Percentiles rank a stretch among this genome's conserved stretches.
phyloP scores from a whole-genome alignment of 2,888 invertebrate genomes.

The Polyommatus iphigenia region DNA sequence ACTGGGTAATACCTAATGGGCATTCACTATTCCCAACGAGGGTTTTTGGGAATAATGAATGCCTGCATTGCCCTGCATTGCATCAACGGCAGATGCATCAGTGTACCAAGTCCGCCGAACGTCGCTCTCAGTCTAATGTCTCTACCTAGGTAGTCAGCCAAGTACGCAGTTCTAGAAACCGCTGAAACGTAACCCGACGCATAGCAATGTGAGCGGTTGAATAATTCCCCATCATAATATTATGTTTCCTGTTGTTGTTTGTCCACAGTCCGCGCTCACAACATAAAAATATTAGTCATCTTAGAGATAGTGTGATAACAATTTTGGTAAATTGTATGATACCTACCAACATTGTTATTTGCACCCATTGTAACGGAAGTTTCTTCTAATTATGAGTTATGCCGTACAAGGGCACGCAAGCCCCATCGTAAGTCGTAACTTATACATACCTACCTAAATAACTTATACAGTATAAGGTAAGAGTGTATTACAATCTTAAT shows the following conservation, averaged over 20 bases:
- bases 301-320: not conserved
- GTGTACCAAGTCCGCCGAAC: no score
- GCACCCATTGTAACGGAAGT: not conserved
- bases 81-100: no score
- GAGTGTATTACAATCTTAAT: no score
- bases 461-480: no score
- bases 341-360: not conserved
- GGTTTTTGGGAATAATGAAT: no score
- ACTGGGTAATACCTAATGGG: no score
- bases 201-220: conserved; percentile 8
- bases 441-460: no score
- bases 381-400: no score
- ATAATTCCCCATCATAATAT: not conserved
- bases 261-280: not conserved
- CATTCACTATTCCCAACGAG: no score
- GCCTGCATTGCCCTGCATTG: no score
- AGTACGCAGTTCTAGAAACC: conserved; percentile 13
- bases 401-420: no score
- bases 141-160: not conserved
- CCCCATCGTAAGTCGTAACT: no score
- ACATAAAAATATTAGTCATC: not conserved
- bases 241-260: not conserved
- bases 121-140: not conserved
- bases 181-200: not conserved
- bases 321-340: not conserved